Evolutionary conservation across 2,113 vertebrate species (phyloP).

Genomic region (Dolichallabes microphthalmus): DNA sequence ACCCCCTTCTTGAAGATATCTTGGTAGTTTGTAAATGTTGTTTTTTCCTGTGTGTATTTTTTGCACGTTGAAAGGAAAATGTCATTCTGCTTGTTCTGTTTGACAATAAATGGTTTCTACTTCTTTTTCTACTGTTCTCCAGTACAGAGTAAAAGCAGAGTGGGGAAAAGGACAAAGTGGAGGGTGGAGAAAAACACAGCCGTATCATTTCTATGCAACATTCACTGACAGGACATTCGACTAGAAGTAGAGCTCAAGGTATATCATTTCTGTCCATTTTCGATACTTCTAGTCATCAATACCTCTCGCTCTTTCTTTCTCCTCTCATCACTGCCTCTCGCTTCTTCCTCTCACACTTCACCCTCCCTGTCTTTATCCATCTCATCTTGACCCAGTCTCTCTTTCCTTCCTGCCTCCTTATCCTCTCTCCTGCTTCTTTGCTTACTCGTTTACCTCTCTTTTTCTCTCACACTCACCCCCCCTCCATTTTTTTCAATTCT

Average conservation of each 20-base stretch:
- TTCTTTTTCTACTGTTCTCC: background rate
- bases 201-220: background rate
- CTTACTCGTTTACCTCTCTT: background rate
- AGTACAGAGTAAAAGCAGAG: background rate
- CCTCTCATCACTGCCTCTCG: background rate
- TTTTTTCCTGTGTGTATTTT: background rate
- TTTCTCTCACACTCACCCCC: background rate
- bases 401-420: background rate
- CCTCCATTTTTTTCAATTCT: background rate
- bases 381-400: conserved; percentile 10
- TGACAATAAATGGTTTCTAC: background rate
- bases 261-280: background rate
- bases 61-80: background rate
- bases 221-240: background rate
- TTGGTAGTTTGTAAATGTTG: background rate
- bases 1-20: background rate
- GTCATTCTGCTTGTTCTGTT: background rate
- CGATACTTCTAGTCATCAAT: background rate
- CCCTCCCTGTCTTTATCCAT: background rate
- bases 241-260: background rate
- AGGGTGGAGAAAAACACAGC: background rate
- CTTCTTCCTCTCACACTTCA: background rate
- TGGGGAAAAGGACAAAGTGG: background rate
- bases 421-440: background rate
- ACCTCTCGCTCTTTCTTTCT: background rate